Evolutionary conservation across 2,888 invertebrate genomes (phyloP), one percentile per base, ranked within the genome.

Genomic region (Laothoe populi): DNA sequence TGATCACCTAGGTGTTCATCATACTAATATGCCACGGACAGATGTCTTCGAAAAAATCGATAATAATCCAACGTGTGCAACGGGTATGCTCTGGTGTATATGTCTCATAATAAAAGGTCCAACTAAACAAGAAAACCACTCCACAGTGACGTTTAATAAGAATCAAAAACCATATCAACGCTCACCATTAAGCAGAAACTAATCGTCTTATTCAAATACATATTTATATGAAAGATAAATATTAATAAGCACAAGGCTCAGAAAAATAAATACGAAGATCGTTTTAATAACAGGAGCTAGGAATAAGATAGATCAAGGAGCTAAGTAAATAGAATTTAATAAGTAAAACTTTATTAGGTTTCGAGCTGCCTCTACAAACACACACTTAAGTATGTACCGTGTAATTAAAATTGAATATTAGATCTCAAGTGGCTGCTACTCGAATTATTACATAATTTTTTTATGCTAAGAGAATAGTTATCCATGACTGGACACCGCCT

Each of bases 161-260:
- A 35, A 19, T 13, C 23, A 19, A 5, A 0, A n/a, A 0, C 1
- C 11, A 19, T 35, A 4, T 35, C 16, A 16, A 10, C 19, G 4
- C 16, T 8, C 16, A 16, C 19, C 31, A 35, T 10, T 31, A 16
- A 8, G 31, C 16, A 19, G 16, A n/a, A n/a, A 16, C 46, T n/a
- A n/a, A n/a, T n/a, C n/a, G n/a, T n/a, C n/a, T n/a, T n/a, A n/a
- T n/a, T n/a, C n/a, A n/a, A n/a, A n/a, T n/a, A 53, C 19, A 53
- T 16, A 53, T 19, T 35, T 35, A 53, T 53, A 53, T 53, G 31
- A 35, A 53, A 53, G 35, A 53, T 53, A 53, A 53, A 53, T 53
- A 53, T 35, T 53, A 53, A 53, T 53, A 53, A 16, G 11, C 53
- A 35, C 53, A 13, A 26, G 24, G 53, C 53, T 53, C 53, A 19